Evolutionary conservation across 2,888 invertebrate genomes (phyloP).

Genomic region (Malthinus flaveolus): DNA sequence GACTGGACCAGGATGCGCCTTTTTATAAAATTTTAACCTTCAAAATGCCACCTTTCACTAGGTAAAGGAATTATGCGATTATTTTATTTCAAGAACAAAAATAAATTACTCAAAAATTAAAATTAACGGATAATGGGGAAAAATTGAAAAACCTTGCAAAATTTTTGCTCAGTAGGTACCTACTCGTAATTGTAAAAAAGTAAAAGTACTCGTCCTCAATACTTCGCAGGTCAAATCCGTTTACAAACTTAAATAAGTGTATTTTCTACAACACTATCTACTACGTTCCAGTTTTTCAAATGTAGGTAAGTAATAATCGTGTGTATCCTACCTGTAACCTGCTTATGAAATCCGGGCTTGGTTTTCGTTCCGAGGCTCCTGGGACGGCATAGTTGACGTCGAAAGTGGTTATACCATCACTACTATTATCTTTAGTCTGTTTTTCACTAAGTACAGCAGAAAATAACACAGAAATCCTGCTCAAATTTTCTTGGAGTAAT

Average conservation of each 20-base stretch:
- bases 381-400: constrained; percentile 47
- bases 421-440: constrained; percentile 30
- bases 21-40: constrained; percentile 45
- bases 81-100: neutral
- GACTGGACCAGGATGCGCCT: constrained; percentile 45
- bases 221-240: constrained; percentile 46
- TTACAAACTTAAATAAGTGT: constrained; percentile 33
- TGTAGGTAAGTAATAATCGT: constrained; percentile 17
- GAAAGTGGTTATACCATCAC: constrained; percentile 43
- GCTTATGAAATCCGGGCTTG: constrained; percentile 50
- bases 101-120: neutral
- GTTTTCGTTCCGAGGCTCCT: constrained; percentile 45
- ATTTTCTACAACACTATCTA: constrained; percentile 20
- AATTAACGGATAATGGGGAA: neutral
- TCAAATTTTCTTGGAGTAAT: constrained; percentile 48
- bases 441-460: constrained; percentile 50
- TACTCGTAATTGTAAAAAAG: constrained; percentile 35
- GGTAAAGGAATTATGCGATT: constrained; percentile 5
- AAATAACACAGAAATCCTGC: constrained; percentile 51
- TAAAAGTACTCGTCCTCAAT: constrained; percentile 45
- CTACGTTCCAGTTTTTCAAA: constrained; percentile 25
- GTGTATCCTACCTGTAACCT: constrained; percentile 50
- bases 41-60: constrained; percentile 43
- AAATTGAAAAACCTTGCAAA: neutral
- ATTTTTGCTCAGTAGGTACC: neutral